Evolutionary conservation across 2,113 vertebrate genomes (phyloP).

Genomic region (Anas platyrhynchos): DNA sequence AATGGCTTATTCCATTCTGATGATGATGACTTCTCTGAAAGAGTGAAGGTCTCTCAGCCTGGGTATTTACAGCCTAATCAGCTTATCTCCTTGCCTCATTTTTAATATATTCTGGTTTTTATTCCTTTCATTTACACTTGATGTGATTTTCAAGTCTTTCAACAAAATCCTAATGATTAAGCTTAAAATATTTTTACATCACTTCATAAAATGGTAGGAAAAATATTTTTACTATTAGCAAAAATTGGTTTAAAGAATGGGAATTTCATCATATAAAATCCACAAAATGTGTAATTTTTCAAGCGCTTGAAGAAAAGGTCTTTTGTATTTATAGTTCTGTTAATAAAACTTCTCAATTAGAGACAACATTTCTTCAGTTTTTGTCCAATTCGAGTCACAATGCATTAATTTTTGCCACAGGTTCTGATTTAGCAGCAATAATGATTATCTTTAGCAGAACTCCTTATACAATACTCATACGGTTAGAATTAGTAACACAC

Average conservation of each 20-base stretch:
- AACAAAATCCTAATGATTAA: not conserved
- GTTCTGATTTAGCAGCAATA: not conserved
- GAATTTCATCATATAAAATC: not conserved
- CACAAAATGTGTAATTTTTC: not conserved
- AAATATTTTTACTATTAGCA: not conserved
- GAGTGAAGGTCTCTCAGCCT: not conserved
- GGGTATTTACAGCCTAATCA: not conserved
- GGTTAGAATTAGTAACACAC: not conserved
- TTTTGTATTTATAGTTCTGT: not conserved
- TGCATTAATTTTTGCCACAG: not conserved
- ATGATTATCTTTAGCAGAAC: not conserved
- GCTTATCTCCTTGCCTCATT: not conserved
- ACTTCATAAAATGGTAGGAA: not conserved
- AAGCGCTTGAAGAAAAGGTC: not conserved
- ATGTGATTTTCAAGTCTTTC: not conserved
- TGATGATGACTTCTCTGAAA: not conserved
- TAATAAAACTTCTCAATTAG: not conserved
- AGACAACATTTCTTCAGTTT: not conserved
- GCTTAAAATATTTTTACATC: not conserved
- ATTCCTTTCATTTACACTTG: not conserved
- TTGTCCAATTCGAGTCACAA: not conserved
- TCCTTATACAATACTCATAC: not conserved
- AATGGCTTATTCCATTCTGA: not conserved
- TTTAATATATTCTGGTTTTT: not conserved
- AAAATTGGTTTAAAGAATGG: not conserved